phyloP scores from a whole-genome alignment of 2,888 invertebrate species.

The Cecidostiba fungosa region DNA sequence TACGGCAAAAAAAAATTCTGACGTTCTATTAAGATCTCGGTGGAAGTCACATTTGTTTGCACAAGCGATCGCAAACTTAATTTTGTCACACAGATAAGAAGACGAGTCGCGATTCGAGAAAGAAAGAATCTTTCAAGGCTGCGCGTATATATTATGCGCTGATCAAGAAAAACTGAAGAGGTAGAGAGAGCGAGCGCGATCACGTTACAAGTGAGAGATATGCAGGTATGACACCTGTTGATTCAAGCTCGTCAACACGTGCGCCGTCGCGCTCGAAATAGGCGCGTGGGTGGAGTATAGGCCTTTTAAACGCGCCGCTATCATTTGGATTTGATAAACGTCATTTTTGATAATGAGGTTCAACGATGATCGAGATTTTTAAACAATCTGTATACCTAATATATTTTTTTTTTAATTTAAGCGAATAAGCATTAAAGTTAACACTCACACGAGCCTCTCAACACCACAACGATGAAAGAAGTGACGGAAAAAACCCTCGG shows the following conservation, averaged over 20 bases:
- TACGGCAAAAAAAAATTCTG: neutral
- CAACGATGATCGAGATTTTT: neutral
- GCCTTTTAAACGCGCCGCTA: neutral
- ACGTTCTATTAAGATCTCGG: neutral
- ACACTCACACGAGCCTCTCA: neutral
- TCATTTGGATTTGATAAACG: neutral
- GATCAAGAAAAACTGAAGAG: neutral
- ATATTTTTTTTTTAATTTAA: too few species aligned
- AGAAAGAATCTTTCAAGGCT: neutral
- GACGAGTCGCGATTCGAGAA: neutral
- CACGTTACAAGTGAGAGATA: conserved; percentile 2
- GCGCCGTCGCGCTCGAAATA: neutral
- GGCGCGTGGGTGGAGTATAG: neutral
- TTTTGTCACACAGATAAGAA: neutral
- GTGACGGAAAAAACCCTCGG: neutral
- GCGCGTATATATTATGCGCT: neutral
- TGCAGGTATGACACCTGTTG: conserved; percentile 5
- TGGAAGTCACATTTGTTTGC: neutral
- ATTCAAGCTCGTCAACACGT: neutral
- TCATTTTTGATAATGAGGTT: neutral
- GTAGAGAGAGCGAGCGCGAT: neutral
- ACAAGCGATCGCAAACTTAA: neutral
- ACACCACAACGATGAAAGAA: neutral
- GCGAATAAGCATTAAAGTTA: too few species aligned
- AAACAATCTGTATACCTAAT: too few species aligned